Conservation (phyloP, 1,140 invertebrate species). For the Phenacoccus solenopsis region DNA sequence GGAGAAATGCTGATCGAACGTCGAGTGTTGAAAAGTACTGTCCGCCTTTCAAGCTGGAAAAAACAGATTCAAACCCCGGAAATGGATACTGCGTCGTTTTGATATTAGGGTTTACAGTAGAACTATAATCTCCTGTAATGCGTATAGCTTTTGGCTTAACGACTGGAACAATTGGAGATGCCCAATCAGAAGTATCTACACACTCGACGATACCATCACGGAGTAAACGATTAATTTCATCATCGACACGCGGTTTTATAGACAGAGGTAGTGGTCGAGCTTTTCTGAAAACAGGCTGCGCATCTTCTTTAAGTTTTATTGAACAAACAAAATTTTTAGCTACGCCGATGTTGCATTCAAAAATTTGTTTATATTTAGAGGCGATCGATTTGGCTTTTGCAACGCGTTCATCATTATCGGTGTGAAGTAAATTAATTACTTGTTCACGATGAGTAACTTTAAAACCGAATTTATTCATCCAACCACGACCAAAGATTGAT, state of each 20-base stretch:
- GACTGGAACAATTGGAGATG: not conserved
- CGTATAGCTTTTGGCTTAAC: slow-evolving; percentile 6
- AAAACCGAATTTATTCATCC: too few species aligned
- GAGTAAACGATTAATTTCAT: not conserved
- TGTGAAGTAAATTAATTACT: too few species aligned
- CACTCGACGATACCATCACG: not conserved
- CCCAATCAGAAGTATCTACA: not conserved
- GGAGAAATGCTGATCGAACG: slow-evolving; percentile 32
- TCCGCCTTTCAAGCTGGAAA: not conserved
- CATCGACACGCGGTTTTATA: not conserved
- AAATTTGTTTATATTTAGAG: too few species aligned
- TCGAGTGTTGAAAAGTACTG: slow-evolving; percentile 32
- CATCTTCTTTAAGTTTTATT: not conserved
- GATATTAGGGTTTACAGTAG: slow-evolving; percentile 10
- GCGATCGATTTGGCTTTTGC: too few species aligned
- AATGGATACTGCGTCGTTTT: slow-evolving; percentile 19
- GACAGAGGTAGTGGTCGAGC: not conserved
- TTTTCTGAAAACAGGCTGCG: not conserved
- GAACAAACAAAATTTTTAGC: not conserved
- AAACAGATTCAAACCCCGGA: slow-evolving; percentile 21
- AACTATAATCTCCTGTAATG: slow-evolving; percentile 30
- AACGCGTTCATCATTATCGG: too few species aligned
- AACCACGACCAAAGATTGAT: too few species aligned
- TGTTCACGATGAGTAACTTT: too few species aligned
- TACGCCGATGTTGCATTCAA: too few species aligned